These are phyloP conservation scores for Pseudopodoces humilis DNA, from an alignment of 2,113 vertebrate genomes.

Conservation along the genomic window DNA sequence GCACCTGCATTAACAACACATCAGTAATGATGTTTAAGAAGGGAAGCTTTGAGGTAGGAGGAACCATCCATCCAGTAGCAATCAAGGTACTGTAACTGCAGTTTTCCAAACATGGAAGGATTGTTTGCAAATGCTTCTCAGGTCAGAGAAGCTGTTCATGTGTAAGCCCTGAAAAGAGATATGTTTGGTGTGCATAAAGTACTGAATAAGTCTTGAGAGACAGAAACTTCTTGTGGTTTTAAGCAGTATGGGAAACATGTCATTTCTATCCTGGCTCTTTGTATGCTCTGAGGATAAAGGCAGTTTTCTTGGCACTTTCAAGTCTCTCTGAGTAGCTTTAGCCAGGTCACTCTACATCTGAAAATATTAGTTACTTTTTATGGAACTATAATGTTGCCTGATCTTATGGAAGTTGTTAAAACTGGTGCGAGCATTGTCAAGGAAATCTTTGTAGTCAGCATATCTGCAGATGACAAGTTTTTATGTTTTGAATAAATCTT, in stretches of 20 bases:
- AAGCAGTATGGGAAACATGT: neutral
- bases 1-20: slow-evolving; percentile 94
- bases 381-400: neutral
- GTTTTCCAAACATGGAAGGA: neutral
- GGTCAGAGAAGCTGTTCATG: neutral
- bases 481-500: neutral
- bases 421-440: neutral
- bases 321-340: neutral
- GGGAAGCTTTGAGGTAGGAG: slow-evolving; percentile 94
- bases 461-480: neutral
- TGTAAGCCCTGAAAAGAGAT: neutral
- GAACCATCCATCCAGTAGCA: slow-evolving; percentile 88
- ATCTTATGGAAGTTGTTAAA: neutral
- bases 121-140: neutral
- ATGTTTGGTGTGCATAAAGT: neutral
- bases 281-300: neutral
- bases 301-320: neutral
- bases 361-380: neutral
- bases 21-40: slow-evolving; percentile 99
- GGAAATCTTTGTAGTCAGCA: neutral
- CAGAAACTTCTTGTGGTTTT: neutral
- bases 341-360: neutral
- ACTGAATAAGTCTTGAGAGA: neutral
- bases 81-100: slow-evolving; percentile 84
- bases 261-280: neutral